Conservation (phyloP, 1,140 invertebrate genomes). For the Manduca sexta region DNA sequence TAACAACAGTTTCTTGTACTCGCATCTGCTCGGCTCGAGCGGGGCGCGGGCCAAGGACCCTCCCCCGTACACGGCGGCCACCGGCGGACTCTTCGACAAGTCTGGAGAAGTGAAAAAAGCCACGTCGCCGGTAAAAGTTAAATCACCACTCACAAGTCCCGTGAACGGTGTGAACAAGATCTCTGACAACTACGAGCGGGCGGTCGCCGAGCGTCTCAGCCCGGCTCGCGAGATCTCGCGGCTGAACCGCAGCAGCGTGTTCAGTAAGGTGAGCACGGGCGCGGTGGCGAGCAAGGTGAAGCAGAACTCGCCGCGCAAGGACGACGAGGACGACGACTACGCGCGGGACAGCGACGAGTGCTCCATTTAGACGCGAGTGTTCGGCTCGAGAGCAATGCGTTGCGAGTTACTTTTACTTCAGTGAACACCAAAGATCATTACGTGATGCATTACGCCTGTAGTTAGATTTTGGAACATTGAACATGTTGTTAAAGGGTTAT, state of each 20-base stretch:
- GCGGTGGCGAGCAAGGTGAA: conserved; percentile 53
- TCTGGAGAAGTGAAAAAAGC: conserved; percentile 23
- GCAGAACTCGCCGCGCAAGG: no score
- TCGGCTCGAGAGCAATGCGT: not conserved
- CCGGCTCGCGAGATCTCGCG: conserved; percentile 60
- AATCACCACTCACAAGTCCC: conserved; percentile 53
- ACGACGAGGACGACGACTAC: conserved; percentile 73
- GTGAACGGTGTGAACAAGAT: conserved; percentile 69
- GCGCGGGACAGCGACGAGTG: conserved; percentile 77
- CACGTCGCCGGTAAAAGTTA: conserved; percentile 42
- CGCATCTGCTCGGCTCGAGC: conserved; percentile 53
- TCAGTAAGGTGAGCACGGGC: conserved; percentile 64
- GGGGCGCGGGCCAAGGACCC: conserved; percentile 53
- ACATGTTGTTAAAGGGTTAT: conserved; percentile 13
- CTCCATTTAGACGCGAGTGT: conserved; percentile 51
- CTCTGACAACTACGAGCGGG: conserved; percentile 68
- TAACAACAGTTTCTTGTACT: conserved; percentile 69
- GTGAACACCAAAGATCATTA: no score
- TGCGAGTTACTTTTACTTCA: no score
- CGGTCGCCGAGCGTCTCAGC: conserved; percentile 51
- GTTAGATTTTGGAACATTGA: conserved; percentile 1
- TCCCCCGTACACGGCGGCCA: conserved; percentile 55
- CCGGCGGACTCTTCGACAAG: conserved; percentile 40
- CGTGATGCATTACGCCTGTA: no score
- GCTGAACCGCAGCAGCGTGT: conserved; percentile 64